Evolutionary conservation across 2,113 vertebrate species (phyloP), one percentile per base, ranked within the genome.

Genomic region (Neolamprologus longior): DNA sequence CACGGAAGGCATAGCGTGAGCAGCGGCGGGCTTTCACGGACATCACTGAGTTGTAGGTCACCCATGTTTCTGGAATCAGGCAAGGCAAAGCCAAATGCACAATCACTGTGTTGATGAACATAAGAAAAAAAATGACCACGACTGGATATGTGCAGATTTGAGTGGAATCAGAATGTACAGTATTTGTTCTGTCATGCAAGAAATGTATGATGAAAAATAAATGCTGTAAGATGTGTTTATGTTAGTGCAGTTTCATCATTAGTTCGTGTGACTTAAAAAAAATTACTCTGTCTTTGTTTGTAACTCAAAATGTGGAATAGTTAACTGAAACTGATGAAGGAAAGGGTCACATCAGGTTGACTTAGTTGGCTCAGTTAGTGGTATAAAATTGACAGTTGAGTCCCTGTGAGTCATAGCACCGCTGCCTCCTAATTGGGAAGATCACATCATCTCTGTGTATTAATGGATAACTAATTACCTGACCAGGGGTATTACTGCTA

Each of bases 401-500:
- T 87, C 79, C 42, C 26, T 31, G 81, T 93, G 93, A 94, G 91
- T 91, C 90, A 92, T 73, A 28, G 85, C 47, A 15, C 81, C 80
- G 83, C 83, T 8, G 42, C 78, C 45, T 80, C 83, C 88, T 91
- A 94, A 96, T 92, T 89, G 89, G 89, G 81, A 80, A 94, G 94
- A 94, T 95, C 88, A 91, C 90, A 96, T 96, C 93, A 93, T 93
- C 84, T 90, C 84, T 92, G 87, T 53, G 86, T 95, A 94, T 96
- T 95, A 95, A 95, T 93, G 93, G 82, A 88, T 93, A 94, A 95
- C 92, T 95, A 95, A 96, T 95, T 93, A 92, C 94, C 93, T 95
- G 95, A 96, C 95, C 88, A 92, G 89, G 90, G 86, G 92, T 95
- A 95, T 96, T 95, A 95, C 80, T 88, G 86, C 92, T 90, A 94